Evolutionary conservation across 1,140 invertebrate species (phyloP), one percentile per base, ranked within the genome.

Genomic region (Sitophilus oryzae): DNA sequence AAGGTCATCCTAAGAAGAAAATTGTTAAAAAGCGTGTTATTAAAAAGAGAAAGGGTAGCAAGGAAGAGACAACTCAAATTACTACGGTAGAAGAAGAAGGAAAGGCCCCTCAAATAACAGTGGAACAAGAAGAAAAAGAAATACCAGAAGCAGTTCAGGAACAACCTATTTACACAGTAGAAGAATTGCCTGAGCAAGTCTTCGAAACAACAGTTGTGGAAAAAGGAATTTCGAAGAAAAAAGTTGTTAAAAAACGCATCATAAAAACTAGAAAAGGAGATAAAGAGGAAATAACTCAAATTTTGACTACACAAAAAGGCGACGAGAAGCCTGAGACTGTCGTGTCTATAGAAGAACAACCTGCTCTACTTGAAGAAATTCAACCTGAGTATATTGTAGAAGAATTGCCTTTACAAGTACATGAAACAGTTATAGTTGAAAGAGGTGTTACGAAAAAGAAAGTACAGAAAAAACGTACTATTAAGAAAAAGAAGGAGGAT

Each of bases 251-350:
- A 44, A 73, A 67, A 60, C 23, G 38, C 66, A 70, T 15, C 52
- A 69, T 70, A 34, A 76, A 71, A n/a, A 75, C 72, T 47, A 66
- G 66, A 5, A 70, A 70, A 23, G 74, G 72, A 8, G 62, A 64
- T 9, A 73, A 71, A 52, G 58, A 74, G 55, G 67, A 76, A 63
- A 63, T 71, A 2, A 73, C 68, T 2, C 71, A 75, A 65, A 72
- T 74, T 50, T 70, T 73, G 21, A 74, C 74, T 15, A 63, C 74
- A 25, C 68, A 74, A 62, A 71, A 74, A 62, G 71, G 75, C 51
- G 69, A 70, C 23, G 66, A 66, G 20, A 36, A 68, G 59, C 68
- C 68, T 10, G 62, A 53, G 52, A 58, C 56, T 9, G 65, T 56
- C n/a, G 67, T 70, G 15, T 64, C 53, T 6, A 53, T 66, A 16